These are phyloP conservation scores for Podarcis muralis DNA, from an alignment of 2,113 vertebrate genomes.

Conservation along the genomic window DNA sequence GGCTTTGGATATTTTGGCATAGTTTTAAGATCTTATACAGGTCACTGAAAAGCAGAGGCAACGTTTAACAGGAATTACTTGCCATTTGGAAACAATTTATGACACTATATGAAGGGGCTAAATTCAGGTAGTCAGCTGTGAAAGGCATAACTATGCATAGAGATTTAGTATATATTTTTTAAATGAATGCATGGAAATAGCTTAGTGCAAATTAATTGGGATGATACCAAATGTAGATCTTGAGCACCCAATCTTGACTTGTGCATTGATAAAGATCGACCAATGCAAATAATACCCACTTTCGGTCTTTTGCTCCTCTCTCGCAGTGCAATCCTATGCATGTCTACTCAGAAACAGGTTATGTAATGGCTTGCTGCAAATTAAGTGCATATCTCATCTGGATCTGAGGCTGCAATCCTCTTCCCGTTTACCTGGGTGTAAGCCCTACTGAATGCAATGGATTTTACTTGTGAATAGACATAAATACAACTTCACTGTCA, in stretches of 20 bases:
- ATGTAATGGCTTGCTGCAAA: too few relatives aligned
- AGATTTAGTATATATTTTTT: background rate
- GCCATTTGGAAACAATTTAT: background rate
- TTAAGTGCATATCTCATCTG: too few relatives aligned
- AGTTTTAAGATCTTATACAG: background rate
- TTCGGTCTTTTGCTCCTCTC: background rate
- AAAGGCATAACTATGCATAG: background rate
- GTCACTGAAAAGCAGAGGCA: background rate
- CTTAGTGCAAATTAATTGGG: slow-evolving; percentile 1
- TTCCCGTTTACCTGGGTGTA: background rate
- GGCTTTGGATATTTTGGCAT: background rate
- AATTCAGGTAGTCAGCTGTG: background rate
- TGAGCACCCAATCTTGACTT: background rate
- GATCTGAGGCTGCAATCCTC: background rate
- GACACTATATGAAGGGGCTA: background rate
- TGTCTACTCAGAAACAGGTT: background rate
- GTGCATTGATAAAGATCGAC: background rate
- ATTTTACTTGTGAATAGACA: background rate
- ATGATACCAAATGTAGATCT: background rate
- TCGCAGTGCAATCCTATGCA: background rate
- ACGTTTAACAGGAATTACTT: background rate
- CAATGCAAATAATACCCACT: background rate
- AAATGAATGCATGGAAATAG: background rate
- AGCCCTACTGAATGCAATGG: background rate
- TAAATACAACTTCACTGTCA: background rate